Base-by-base conservation (phyloP, 2,113 vertebrate genomes). In the Sinosuthora webbiana region DNA sequence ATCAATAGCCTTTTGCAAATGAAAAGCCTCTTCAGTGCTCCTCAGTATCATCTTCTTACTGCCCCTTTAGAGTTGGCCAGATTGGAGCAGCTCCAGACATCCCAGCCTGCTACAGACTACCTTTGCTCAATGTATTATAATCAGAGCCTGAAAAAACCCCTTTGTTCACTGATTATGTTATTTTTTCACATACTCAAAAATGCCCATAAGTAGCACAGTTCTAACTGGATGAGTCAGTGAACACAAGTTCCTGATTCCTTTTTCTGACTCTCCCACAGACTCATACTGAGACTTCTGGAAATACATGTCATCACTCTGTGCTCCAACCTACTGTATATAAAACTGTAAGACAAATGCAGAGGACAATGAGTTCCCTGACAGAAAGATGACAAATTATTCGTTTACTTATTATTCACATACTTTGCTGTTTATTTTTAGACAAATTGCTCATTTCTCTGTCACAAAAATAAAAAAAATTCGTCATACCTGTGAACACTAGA, bases 401-500 rank as follows among this genome's bases (percentile, higher is more conserved):
- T 83, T 86, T 94, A 70, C n/a, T 83, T 86, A 75, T 86, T 95
- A 90, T 90, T 90, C 35, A 83, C 2, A 12, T 55, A 81, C 64
- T 91, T 88, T 3, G 2, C 33, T 74, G 45, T 71, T 83, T 93
- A 93, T 81, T 95, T 92, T 87, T 95, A 93, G 88, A 41, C n/a
- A 70, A 88, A 71, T 56, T 68, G 16, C 35, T 94, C 64, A 60
- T 63, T 93, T 92, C 0, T 3, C 41, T 86, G 42, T 37, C 69
- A 89, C 35, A 33, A n/a, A 70, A 70, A 62, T 39, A 65, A 31
- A 41, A 30, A 42, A 57, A 41, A 44, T 9, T 15, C 57, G 71
- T 89, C 47, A 71, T 53, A 91, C 22, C 53, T 67, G 21, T 55
- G 42, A 94, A 74, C 30, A 59, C 23, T 78, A 70, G 50, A 82